Conservation (phyloP, 2,888 invertebrate species). For the Agelastica alni region DNA sequence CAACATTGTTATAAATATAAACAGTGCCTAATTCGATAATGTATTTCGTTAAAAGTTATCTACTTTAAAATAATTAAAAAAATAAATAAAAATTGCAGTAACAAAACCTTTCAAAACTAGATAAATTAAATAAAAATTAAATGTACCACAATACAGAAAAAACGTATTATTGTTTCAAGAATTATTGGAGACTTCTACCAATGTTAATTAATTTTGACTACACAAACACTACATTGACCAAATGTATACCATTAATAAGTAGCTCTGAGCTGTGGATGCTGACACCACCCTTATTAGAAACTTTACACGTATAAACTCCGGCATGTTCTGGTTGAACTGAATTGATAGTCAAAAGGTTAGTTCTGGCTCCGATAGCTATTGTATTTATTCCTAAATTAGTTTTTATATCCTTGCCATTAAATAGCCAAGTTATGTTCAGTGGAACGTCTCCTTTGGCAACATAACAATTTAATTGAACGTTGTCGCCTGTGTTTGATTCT, state of each 20-base stretch:
- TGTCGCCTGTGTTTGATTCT: constrained; percentile 70
- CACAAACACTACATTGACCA: background rate
- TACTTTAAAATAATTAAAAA: too few species aligned
- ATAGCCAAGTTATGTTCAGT: constrained; percentile 75
- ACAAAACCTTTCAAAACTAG: too few species aligned
- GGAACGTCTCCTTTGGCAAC: constrained; percentile 75
- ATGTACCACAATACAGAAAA: too few species aligned
- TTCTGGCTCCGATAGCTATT: constrained; percentile 57
- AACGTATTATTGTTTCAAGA: too few species aligned
- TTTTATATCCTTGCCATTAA: constrained; percentile 62
- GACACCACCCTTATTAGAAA: constrained; percentile 68
- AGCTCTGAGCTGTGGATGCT: constrained; percentile 66
- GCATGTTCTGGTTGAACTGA: constrained; percentile 68
- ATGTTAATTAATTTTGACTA: too few species aligned
- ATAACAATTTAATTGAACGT: constrained; percentile 69
- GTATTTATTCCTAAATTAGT: constrained; percentile 41
- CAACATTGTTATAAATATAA: too few species aligned
- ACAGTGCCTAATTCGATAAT: too few species aligned
- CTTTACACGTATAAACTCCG: constrained; percentile 73
- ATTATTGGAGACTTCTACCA: too few species aligned
- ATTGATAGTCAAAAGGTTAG: constrained; percentile 68
- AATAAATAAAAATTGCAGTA: too few species aligned
- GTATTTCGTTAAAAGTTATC: too few species aligned
- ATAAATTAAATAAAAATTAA: too few species aligned
- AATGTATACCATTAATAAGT: constrained; percentile 67